These are phyloP conservation scores for Toxostoma redivivum DNA, from an alignment of 2,113 vertebrate species.

Conservation along the genomic window DNA sequence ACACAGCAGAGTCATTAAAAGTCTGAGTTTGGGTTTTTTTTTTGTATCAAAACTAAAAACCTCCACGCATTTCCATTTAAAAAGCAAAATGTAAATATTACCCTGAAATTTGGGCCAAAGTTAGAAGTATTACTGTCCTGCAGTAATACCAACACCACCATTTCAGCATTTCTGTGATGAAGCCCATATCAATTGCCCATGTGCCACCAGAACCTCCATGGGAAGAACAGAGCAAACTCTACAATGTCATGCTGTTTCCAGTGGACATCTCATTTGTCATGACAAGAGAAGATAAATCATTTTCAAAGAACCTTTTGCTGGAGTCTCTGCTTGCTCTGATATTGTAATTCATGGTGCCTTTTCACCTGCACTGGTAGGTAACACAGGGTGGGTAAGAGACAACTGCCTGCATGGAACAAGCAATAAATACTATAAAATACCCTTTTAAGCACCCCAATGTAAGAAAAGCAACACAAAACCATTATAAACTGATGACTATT, in stretches of 20 bases:
- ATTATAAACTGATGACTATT: neutral
- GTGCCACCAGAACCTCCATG: neutral
- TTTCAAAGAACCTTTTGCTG: neutral
- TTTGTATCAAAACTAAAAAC: neutral
- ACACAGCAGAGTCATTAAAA: neutral
- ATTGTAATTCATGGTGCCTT: neutral
- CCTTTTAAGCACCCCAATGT: neutral
- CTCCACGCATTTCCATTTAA: neutral
- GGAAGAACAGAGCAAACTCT: neutral
- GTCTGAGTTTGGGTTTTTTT: neutral
- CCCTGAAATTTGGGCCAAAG: neutral
- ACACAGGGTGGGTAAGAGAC: neutral
- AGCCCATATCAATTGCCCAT: neutral
- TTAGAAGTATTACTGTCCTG: neutral
- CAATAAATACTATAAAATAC: neutral
- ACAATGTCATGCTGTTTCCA: neutral
- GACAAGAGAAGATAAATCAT: neutral
- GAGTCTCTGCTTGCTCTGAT: neutral
- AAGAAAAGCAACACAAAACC: neutral
- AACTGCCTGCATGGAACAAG: neutral
- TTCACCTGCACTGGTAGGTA: neutral
- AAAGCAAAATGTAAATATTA: neutral
- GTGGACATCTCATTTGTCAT: neutral
- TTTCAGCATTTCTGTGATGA: neutral
- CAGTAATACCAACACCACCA: neutral